Percentiles rank a stretch among this genome's conserved stretches.
Evolutionary conservation across 2,888 invertebrate genomes (phyloP).

Genomic region (Crepidodera aurea): DNA sequence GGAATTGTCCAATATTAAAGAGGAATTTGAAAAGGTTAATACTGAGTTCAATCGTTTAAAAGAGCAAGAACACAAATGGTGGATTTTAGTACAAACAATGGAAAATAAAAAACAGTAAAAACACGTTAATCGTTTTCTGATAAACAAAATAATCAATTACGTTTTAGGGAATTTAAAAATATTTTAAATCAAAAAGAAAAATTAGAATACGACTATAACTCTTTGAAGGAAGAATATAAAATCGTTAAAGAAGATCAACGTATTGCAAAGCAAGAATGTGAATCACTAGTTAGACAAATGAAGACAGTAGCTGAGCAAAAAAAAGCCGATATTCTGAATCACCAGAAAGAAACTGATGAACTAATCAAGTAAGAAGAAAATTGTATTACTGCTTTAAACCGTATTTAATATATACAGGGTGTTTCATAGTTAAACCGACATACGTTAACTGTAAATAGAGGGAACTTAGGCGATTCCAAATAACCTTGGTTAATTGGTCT

Average conservation of each 20-base stretch:
- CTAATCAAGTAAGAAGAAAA: conserved; percentile 28
- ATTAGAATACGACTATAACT: conserved; percentile 34
- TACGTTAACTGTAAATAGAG: no score
- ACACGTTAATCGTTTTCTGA: no score
- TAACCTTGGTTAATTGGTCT: no score
- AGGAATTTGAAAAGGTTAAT: background rate
- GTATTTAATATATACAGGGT: no score
- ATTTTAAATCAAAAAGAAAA: conserved; percentile 29
- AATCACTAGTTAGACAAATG: conserved; percentile 36
- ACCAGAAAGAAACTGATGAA: conserved; percentile 42
- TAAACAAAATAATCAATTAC: background rate
- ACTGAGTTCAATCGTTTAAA: background rate
- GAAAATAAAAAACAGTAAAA: conserved; percentile 6
- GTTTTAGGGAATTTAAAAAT: conserved; percentile 35
- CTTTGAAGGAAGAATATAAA: conserved; percentile 25
- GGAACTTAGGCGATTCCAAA: no score
- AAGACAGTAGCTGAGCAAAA: conserved; percentile 37
- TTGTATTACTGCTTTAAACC: background rate
- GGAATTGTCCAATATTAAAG: background rate
- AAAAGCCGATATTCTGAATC: conserved; percentile 37
- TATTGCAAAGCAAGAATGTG: conserved; percentile 16
- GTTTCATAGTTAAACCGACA: no score
- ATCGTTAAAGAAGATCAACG: conserved; percentile 18
- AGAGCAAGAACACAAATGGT: conserved; percentile 5
- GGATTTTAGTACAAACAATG: background rate